A percentile compares a stretch with the other conserved stretches of the same genome.
These are phyloP conservation scores for Oncorhynchus keta DNA, from an alignment of 2,113 vertebrate genomes.

Conservation along the genomic window DNA sequence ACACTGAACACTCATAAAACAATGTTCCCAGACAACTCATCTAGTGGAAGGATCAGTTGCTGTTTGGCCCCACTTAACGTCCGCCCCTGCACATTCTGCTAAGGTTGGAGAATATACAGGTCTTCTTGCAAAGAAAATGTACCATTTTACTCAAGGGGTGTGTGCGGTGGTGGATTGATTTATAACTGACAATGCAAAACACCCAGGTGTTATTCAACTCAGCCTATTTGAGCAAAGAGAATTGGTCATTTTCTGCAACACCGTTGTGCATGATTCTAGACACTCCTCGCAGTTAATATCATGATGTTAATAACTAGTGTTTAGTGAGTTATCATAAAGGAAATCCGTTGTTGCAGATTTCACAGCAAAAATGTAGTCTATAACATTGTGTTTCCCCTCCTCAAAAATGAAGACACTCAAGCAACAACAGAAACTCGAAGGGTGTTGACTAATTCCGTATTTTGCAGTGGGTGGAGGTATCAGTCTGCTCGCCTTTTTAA, in stretches of 20 bases:
- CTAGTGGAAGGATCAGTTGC: background rate
- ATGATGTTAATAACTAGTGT: no score
- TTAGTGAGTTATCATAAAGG: no score
- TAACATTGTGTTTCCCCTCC: no score
- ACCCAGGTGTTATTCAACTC: no score
- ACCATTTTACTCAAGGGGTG: background rate
- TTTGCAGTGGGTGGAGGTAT: constrained; percentile 62
- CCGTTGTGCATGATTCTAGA: no score
- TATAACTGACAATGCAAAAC: no score
- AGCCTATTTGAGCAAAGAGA: no score
- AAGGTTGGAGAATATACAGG: background rate
- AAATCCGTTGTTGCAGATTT: no score
- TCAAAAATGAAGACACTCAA: constrained; percentile 28
- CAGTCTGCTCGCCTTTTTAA: constrained; percentile 62
- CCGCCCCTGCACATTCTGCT: background rate
- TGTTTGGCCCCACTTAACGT: constrained; percentile 1
- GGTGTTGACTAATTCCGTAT: constrained; percentile 50
- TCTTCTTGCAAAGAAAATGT: background rate
- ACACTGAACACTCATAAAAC: background rate
- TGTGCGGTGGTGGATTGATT: background rate
- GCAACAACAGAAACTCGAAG: constrained; percentile 45
- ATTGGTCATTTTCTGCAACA: no score
- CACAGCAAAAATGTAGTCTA: no score
- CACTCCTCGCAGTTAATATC: no score
- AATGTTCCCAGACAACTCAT: background rate